Evolutionary conservation across 2,113 vertebrate species (phyloP).

Genomic region (Trochalopteron elliotii): DNA sequence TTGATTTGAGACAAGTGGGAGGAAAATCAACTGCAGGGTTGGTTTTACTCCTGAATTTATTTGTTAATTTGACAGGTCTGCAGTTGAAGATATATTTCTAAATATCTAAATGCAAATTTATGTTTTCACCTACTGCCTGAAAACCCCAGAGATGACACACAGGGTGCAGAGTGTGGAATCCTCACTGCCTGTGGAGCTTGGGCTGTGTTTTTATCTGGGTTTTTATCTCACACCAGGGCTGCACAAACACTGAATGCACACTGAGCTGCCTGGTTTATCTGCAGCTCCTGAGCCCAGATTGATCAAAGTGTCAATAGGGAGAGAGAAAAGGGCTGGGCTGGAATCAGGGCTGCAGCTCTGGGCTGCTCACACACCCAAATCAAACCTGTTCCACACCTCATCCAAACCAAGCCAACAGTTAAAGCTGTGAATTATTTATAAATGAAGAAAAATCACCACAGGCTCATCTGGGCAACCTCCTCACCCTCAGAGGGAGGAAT

Average conservation of each 20-base stretch:
- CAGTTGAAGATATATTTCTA: background rate
- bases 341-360: background rate
- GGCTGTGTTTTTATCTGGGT: background rate
- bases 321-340: background rate
- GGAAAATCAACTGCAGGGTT: background rate
- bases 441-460: background rate
- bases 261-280: background rate
- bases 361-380: background rate
- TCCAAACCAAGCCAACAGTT: background rate
- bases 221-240: background rate
- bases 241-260: background rate
- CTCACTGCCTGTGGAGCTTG: background rate
- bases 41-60: background rate
- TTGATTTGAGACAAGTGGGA: background rate
- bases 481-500: background rate
- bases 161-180: background rate
- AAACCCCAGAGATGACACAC: background rate
- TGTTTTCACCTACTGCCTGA: background rate
- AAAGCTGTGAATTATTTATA: background rate
- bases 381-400: background rate
- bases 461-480: background rate
- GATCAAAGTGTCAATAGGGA: background rate
- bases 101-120: background rate
- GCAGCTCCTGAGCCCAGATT: background rate
- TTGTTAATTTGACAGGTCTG: background rate